A percentile compares a stretch with the other conserved stretches of the same genome.
These are phyloP conservation scores for Polypedilum pembai DNA, from an alignment of 1,140 invertebrate genomes.

Conservation along the genomic window DNA sequence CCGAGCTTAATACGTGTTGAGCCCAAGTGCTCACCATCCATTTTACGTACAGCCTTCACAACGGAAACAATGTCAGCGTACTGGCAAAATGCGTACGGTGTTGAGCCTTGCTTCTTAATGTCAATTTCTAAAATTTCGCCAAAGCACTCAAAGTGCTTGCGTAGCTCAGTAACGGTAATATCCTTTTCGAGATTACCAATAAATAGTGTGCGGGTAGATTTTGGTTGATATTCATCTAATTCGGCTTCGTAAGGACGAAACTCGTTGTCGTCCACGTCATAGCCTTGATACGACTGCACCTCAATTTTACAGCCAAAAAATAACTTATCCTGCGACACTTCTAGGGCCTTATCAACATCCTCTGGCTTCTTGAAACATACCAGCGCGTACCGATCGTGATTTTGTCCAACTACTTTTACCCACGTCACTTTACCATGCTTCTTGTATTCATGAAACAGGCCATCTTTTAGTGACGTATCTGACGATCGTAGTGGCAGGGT, in stretches of 20 bases:
- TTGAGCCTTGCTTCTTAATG: constrained; percentile 83
- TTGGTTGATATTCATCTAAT: constrained; percentile 91
- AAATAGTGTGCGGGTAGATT: constrained; percentile 56
- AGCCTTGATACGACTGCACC: constrained; percentile 77
- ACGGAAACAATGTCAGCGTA: constrained; percentile 92
- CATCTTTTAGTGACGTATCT: constrained; percentile 92
- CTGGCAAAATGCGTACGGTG: constrained; percentile 92
- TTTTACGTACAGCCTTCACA: constrained; percentile 84
- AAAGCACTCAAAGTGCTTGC: constrained; percentile 87
- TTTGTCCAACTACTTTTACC: constrained; percentile 81
- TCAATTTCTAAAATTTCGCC: constrained; percentile 97
- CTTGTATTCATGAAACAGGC: constrained; percentile 96
- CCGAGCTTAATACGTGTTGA: constrained; percentile 84
- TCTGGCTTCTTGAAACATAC: constrained; percentile 95
- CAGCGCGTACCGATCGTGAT: constrained; percentile 73
- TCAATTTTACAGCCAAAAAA: constrained; percentile 96
- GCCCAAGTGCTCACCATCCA: constrained; percentile 89
- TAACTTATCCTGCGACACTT: constrained; percentile 89
- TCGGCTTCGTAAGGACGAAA: constrained; percentile 89
- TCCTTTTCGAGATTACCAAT: constrained; percentile 91
- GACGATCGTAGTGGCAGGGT: constrained; percentile 82
- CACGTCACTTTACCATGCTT: constrained; percentile 95
- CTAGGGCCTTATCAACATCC: constrained; percentile 90
- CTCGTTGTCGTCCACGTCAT: constrained; percentile 78
- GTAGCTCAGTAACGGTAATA: constrained; percentile 76